Conservation (phyloP, 2,113 vertebrate genomes). For the Leptobrachium leishanense region DNA sequence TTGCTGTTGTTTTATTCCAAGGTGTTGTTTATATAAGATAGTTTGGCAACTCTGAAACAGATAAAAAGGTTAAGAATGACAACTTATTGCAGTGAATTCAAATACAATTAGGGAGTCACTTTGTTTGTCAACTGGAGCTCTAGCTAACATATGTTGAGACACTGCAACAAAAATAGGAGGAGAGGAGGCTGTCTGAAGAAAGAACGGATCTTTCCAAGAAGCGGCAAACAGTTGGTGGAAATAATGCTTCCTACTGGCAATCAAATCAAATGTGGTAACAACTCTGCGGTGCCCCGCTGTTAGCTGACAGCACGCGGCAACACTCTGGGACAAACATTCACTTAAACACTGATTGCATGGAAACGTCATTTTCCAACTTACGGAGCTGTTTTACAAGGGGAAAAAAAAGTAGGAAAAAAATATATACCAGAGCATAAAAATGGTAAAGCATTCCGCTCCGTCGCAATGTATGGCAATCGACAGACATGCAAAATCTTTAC, state of each 20-base stretch:
- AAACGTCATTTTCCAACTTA: slow-evolving; percentile 66
- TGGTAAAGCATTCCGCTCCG: slow-evolving; percentile 25
- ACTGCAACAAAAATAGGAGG: slow-evolving; percentile 4
- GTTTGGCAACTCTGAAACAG: slow-evolving; percentile 2
- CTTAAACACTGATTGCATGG: slow-evolving; percentile 79
- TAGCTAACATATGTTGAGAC: slow-evolving; percentile 16
- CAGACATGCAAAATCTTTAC: slow-evolving; percentile 15
- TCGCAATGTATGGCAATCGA: background rate
- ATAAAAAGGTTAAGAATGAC: slow-evolving; percentile 46
- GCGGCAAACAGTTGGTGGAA: slow-evolving; percentile 73
- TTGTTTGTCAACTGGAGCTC: slow-evolving; percentile 19
- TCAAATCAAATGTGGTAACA: slow-evolving; percentile 85
- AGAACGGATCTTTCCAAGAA: slow-evolving; percentile 60
- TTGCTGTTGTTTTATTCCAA: background rate
- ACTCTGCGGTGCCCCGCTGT: slow-evolving; percentile 72
- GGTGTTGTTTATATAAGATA: background rate
- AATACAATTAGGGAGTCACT: slow-evolving; percentile 34
- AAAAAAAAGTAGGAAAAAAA: slow-evolving; percentile 13
- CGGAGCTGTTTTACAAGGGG: slow-evolving; percentile 44
- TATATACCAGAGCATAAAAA: background rate
- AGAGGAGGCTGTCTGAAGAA: slow-evolving; percentile 23
- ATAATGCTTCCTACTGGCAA: slow-evolving; percentile 78
- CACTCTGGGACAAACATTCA: slow-evolving; percentile 80
- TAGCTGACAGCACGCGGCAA: slow-evolving; percentile 75
- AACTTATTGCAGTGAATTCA: slow-evolving; percentile 38